Percentiles rank a stretch among this genome's conserved stretches.
phyloP scores from a whole-genome alignment of 2,797 vertebrate genomes.

The Anableps anableps region DNA sequence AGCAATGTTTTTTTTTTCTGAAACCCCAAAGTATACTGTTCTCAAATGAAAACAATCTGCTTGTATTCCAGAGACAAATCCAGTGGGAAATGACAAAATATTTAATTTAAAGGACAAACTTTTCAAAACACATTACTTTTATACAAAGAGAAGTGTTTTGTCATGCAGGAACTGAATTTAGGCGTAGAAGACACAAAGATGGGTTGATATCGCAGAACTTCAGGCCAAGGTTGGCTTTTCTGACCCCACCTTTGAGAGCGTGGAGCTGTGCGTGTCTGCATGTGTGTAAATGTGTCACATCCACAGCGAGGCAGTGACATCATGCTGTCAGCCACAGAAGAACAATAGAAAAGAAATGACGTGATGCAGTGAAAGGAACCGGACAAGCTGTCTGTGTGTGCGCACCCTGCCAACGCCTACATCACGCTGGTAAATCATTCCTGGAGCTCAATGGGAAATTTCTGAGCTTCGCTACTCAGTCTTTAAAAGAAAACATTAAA shows the following conservation, averaged over 20 bases:
- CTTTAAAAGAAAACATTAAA: conserved; percentile 13
- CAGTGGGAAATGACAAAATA: not conserved
- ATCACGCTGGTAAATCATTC: conserved; percentile 22
- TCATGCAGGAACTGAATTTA: conserved; percentile 22
- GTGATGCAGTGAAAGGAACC: conserved; percentile 67
- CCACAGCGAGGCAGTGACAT: conserved; percentile 69
- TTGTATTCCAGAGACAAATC: not conserved
- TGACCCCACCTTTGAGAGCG: conserved; percentile 41
- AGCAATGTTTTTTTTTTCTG: not conserved
- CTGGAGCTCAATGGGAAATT: conserved; percentile 1
- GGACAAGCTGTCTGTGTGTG: conserved; percentile 63
- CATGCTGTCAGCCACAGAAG: conserved; percentile 61
- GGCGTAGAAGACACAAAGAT: conserved; percentile 46
- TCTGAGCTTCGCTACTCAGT: conserved; percentile 7
- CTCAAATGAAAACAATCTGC: not conserved
- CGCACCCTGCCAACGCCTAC: conserved; percentile 43
- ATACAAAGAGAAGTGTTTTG: not conserved
- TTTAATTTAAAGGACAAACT: not conserved
- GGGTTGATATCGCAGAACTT: conserved; percentile 35
- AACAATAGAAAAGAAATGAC: conserved; percentile 76
- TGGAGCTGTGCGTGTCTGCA: conserved; percentile 21
- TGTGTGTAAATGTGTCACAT: conserved; percentile 55
- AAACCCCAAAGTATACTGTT: not conserved
- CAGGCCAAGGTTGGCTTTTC: conserved; percentile 50
- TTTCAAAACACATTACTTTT: not conserved